These are phyloP conservation scores for Eugnorisma glareosa DNA, from an alignment of 2,888 invertebrate species.

Conservation along the genomic window DNA sequence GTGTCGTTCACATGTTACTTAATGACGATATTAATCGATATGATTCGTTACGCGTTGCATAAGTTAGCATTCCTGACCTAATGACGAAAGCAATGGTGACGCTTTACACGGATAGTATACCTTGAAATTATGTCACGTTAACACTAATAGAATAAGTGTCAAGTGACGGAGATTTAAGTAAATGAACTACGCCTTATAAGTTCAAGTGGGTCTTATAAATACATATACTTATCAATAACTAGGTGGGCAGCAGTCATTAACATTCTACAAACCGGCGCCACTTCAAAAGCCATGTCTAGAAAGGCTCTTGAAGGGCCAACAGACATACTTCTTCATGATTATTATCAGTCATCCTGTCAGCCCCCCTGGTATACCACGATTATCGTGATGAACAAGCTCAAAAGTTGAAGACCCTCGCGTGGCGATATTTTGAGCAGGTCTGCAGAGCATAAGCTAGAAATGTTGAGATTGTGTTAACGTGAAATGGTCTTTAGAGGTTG, in stretches of 20 bases:
- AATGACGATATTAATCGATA: conserved; percentile 50
- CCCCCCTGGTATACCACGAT: not conserved
- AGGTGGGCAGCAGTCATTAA: not conserved
- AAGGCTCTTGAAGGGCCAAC: not conserved
- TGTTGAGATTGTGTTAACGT: not conserved
- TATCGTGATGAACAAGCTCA: not conserved
- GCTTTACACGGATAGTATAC: conserved; percentile 31
- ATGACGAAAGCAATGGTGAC: conserved; percentile 49
- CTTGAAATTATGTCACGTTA: conserved; percentile 44
- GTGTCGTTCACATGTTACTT: conserved; percentile 63
- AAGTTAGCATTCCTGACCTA: conserved; percentile 43
- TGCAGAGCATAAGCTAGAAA: not conserved
- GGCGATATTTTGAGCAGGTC: not conserved
- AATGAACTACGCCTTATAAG: conserved; percentile 19
- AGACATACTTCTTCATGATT: not conserved
- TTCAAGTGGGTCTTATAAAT: conserved; percentile 44
- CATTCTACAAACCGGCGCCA: not conserved
- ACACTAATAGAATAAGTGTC: conserved; percentile 34
- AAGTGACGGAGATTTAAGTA: conserved; percentile 20
- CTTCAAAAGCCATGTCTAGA: conserved; percentile 4
- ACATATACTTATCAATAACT: not conserved
- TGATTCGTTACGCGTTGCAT: conserved; percentile 49
- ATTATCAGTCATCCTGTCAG: not conserved
- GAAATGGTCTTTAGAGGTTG: not conserved
- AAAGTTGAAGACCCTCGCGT: not conserved